Evolutionary conservation across 2,113 vertebrate species (phyloP), one percentile per base, ranked within the genome.

Genomic region (Amphilophus citrinellus): DNA sequence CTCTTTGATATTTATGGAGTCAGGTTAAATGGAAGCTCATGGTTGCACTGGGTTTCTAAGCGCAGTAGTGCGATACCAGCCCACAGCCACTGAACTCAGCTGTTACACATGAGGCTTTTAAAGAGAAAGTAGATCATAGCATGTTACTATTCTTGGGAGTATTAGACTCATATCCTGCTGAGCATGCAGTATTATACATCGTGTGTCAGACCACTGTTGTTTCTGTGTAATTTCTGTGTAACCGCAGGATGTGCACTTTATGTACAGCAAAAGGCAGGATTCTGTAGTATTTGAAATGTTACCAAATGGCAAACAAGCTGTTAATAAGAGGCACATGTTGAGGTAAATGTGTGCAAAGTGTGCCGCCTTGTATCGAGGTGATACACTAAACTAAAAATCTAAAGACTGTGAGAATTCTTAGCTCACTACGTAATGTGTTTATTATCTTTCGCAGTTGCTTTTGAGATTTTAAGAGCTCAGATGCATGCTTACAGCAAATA

Each of bases 101-200:
- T 35, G 22, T 58, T 47, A 30, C 30, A 75, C n/a, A 39, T 27
- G 37, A 65, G 35, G 58, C 76, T 58, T 73, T 39, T 47, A 61
- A 47, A 75, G 11, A 53, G 22, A 79, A 66, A 50, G 58, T 60
- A 80, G 60, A 82, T 39, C 10, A 10, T 59, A 50, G 22, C 18
- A 47, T 57, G 76, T 75, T 83, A 42, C 80, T 22, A 20, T 91
- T 86, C 77, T 68, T 82, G 27, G 79, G 7, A 17, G 61, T 65
- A 39, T 91, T 83, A 83, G 88, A 61, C 89, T 81, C 66, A 4
- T 10, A 78, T 86, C 83, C 88, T 86, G 88, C 89, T 92, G 92
- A 85, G 84, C 62, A 9, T 50, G 71, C 84, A 78, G 79, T 87
- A 83, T 76, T 60, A 30, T 71, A 50, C 77, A 76, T 76, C 60